phyloP scores from a whole-genome alignment of 2,113 vertebrate genomes.

The Cichladusa arquata region DNA sequence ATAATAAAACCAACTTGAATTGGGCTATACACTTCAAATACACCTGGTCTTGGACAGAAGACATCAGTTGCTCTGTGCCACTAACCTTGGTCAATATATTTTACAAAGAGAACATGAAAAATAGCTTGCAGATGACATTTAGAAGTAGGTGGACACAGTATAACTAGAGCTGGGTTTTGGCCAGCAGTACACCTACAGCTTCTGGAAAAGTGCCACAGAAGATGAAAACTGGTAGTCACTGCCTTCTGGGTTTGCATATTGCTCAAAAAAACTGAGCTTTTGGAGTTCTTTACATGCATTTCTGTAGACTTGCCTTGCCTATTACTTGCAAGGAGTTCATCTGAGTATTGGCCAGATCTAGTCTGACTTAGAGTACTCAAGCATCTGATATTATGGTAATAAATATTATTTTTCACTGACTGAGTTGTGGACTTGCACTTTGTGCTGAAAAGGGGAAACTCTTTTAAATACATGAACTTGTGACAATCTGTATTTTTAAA shows the following conservation, averaged over 20 bases:
- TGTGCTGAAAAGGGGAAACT: neutral
- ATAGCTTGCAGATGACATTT: constrained; percentile 2
- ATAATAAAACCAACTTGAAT: neutral
- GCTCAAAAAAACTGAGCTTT: neutral
- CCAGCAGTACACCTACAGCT: constrained; percentile 46
- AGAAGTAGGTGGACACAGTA: constrained; percentile 44
- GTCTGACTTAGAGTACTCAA: neutral
- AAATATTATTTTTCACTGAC: neutral
- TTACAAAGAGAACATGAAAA: neutral
- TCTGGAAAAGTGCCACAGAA: neutral
- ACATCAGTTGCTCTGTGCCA: neutral
- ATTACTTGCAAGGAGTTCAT: neutral
- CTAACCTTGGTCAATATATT: neutral
- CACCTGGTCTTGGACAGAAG: neutral
- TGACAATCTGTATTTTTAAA: neutral
- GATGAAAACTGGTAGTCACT: constrained; percentile 12
- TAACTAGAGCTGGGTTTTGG: constrained; percentile 45
- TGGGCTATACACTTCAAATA: neutral
- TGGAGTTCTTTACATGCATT: neutral
- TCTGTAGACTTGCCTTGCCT: neutral
- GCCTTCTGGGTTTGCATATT: constrained; percentile 2
- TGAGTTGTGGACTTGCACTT: neutral
- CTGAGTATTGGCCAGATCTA: neutral
- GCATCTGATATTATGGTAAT: neutral
- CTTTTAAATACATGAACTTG: neutral